phyloP scores from a whole-genome alignment of 2,113 vertebrate genomes.

The Panthera leo region DNA sequence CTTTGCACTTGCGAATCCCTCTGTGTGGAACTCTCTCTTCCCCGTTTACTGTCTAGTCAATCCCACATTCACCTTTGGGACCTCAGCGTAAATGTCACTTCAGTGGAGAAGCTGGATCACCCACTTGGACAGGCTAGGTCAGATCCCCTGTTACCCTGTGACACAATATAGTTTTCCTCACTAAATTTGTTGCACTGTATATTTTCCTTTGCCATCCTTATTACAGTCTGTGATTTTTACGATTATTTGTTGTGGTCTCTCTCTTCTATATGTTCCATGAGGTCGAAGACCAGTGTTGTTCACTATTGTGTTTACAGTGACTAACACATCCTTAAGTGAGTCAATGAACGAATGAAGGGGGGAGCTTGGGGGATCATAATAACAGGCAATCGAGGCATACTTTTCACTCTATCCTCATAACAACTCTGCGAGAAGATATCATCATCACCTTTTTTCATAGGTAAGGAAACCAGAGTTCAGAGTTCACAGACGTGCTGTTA shows the following conservation, averaged over 20 bases:
- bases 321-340: neutral
- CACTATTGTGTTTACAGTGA: neutral
- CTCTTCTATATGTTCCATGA: neutral
- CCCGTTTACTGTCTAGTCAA: neutral
- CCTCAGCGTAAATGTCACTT: neutral
- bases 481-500: neutral
- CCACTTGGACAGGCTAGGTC: neutral
- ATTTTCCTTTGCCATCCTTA: neutral
- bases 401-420: neutral
- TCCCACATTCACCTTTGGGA: neutral
- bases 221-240: neutral
- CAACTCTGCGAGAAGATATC: neutral
- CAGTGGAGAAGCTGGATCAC: neutral
- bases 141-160: neutral
- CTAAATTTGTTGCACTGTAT: neutral
- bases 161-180: neutral
- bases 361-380: neutral
- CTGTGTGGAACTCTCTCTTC: neutral
- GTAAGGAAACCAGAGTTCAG: neutral
- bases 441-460: neutral
- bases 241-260: neutral
- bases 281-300: neutral
- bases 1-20: neutral
- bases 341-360: neutral
- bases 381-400: neutral